These are phyloP conservation scores for Ciconia stormi DNA, from an alignment of 2,113 vertebrate genomes.

Conservation along the genomic window DNA sequence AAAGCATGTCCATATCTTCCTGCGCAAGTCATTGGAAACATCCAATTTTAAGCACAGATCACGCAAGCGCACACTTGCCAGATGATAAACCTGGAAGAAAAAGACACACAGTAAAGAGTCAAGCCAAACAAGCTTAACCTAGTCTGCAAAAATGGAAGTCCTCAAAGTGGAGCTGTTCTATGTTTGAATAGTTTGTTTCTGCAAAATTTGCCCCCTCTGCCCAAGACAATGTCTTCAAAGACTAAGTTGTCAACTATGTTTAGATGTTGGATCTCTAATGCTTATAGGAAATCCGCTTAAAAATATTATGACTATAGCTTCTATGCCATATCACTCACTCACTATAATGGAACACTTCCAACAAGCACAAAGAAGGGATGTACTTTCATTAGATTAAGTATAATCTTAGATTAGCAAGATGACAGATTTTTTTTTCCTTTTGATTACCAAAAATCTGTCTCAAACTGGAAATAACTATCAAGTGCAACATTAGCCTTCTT, in stretches of 20 bases:
- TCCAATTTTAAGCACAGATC: slow-evolving; percentile 92
- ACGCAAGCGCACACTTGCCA: slow-evolving; percentile 91
- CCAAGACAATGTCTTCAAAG: background rate
- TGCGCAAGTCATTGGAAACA: slow-evolving; percentile 86
- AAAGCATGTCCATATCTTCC: slow-evolving; percentile 97
- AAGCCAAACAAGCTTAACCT: background rate
- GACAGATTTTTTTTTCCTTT: background rate
- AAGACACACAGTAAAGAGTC: background rate
- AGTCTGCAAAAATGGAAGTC: background rate
- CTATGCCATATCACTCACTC: background rate
- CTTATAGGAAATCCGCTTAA: background rate
- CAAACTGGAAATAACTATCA: background rate
- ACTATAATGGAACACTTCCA: background rate
- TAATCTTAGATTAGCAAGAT: background rate
- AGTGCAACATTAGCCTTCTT: background rate
- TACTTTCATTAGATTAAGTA: background rate
- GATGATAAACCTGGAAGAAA: slow-evolving; percentile 88
- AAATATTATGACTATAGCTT: background rate
- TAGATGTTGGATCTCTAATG: background rate
- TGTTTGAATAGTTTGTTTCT: background rate
- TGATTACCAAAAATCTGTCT: background rate
- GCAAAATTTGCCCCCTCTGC: background rate
- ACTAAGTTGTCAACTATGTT: no score
- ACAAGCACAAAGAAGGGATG: background rate
- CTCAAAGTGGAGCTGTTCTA: background rate